Evolutionary conservation across 2,797 vertebrate genomes (phyloP).

Genomic region (Toxotes lorentzi): DNA sequence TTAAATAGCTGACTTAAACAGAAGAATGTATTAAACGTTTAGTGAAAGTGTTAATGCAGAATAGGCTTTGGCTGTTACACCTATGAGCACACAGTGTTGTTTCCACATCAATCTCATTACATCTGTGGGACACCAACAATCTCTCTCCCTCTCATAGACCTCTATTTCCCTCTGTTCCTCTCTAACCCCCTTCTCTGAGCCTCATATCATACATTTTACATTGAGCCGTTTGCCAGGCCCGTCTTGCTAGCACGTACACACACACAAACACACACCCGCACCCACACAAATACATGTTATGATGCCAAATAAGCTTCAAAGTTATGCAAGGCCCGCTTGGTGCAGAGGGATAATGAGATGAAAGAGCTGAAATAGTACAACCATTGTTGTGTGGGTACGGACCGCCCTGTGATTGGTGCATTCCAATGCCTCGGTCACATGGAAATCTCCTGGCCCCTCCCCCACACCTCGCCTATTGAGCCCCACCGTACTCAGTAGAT

Average conservation of each 20-base stretch:
- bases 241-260: constrained; percentile 6
- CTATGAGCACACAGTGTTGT: constrained; percentile 23
- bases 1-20: constrained; percentile 4
- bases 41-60: constrained; percentile 14
- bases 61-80: constrained; percentile 14
- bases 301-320: constrained; percentile 80
- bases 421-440: constrained; percentile 74
- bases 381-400: constrained; percentile 75
- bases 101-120: constrained; percentile 52
- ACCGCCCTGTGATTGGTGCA: constrained; percentile 77
- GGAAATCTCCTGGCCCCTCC: constrained; percentile 73
- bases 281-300: constrained; percentile 64
- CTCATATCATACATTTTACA: constrained; percentile 61
- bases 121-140: constrained; percentile 34
- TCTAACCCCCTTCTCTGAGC: constrained; percentile 24
- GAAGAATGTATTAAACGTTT: constrained; percentile 15
- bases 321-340: constrained; percentile 75
- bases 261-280: constrained; percentile 25
- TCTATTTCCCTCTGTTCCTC: constrained; percentile 48
- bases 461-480: constrained; percentile 59
- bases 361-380: constrained; percentile 78
- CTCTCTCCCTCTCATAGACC: constrained; percentile 40
- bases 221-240: constrained; percentile 51
- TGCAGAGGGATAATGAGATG: constrained; percentile 77
- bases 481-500: constrained; percentile 34